A percentile compares a stretch with the other conserved stretches of the same genome.
Conservation (phyloP, 2,797 vertebrate species). For the Crax fasciolata region DNA sequence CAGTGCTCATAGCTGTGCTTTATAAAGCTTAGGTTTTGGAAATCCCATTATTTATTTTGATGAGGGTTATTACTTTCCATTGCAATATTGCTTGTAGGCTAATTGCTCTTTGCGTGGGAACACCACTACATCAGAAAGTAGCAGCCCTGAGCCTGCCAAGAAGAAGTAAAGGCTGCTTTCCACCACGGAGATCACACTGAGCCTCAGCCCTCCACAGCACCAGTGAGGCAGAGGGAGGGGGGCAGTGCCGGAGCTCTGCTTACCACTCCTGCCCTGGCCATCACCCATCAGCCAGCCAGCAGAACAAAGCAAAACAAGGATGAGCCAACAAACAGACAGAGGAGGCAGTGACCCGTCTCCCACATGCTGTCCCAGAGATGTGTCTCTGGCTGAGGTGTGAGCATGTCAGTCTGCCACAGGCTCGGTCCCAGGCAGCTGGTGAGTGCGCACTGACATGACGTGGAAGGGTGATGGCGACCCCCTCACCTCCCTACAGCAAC, state of each 20-base stretch:
- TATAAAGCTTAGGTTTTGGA: not conserved
- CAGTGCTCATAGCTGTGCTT: not conserved
- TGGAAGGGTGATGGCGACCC: not conserved
- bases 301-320: not conserved
- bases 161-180: not conserved
- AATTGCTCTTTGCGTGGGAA: not conserved
- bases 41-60: not conserved
- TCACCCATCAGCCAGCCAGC: not conserved
- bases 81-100: not conserved
- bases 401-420: not conserved
- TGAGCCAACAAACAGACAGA: not conserved
- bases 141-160: not conserved
- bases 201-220: not conserved
- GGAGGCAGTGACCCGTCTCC: not conserved
- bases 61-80: not conserved
- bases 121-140: not conserved
- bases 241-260: not conserved
- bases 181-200: rapidly evolving
- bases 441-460: not conserved
- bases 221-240: not conserved
- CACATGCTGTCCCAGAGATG: not conserved
- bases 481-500: not conserved
- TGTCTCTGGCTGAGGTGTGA: not conserved
- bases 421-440: not conserved
- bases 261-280: not conserved